Evolutionary conservation across 2,113 vertebrate species (phyloP), one percentile per base, ranked within the genome.

Genomic region (Grallaria varia): DNA sequence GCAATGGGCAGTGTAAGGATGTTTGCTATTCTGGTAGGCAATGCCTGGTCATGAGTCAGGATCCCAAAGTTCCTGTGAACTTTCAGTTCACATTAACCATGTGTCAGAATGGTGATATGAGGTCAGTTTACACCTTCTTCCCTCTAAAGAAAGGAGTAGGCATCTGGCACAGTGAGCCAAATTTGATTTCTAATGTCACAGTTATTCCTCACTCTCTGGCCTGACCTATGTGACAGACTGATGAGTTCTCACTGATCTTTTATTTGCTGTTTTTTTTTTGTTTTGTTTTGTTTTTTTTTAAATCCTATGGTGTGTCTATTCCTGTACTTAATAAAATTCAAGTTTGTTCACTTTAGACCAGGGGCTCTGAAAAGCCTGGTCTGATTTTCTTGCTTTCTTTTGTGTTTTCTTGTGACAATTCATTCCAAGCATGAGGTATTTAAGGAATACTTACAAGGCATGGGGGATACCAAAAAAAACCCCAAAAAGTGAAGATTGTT

Each of bases 1-100:
- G 35, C 16, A 60, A 14, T 23, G 18, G 12, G 9, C 6, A 4
- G 4, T 2, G 0, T 31, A 59, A 55, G 12, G 4, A 8, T 35
- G 20, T n/a, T 73, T 62, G 12, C 30, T 69, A 14, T 12, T 12
- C 4, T 74, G 11, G 3, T n/a, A 9, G n/a, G 15, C 52, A 77
- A 25, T 62, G 25, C 37, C 31, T 19, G 8, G 6, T 55, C 23
- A 21, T 63, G 25, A 74, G 47, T 84, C 77, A 84, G 71, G 84
- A 74, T 78, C 16, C 23, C 52, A 63, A 40, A 81, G 37, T 55
- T 47, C 39, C 30, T 52, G 20, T 39, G 23, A 82, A 35, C 4
- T 9, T 88, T 83, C 21, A 49, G 20, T 79, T 73, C 81, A 87
- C 12, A 59, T 30, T 78, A 63, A 39, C 12, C 25, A 24, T 30